These are phyloP conservation scores for Hermaeophaga mercurialis DNA, from an alignment of 2,888 invertebrate species.

Conservation along the genomic window DNA sequence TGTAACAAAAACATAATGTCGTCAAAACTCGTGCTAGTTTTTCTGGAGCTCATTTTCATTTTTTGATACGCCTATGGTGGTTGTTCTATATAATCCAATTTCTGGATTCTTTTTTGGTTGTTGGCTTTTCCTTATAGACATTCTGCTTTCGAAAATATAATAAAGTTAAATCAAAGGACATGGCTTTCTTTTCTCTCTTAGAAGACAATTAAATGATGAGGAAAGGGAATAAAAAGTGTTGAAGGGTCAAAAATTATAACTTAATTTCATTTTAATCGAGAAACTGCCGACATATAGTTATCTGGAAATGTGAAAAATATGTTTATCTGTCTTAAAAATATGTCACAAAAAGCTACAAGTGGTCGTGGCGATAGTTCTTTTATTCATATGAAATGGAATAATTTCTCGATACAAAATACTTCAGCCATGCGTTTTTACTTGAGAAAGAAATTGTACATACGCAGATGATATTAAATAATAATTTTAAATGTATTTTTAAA, in stretches of 20 bases:
- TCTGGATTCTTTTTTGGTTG: constrained; percentile 23
- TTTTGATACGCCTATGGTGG: background rate
- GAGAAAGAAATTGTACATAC: too few relatives aligned
- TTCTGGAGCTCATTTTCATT: background rate
- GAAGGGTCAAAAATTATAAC: constrained; percentile 9
- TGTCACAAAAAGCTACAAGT: background rate
- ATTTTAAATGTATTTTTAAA: too few relatives aligned
- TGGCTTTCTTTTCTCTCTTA: background rate
- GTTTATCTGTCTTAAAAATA: background rate
- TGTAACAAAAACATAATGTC: too few relatives aligned
- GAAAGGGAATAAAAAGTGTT: constrained; percentile 15
- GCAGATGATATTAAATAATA: too few relatives aligned
- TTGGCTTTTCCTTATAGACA: constrained; percentile 21
- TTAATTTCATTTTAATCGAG: constrained; percentile 12
- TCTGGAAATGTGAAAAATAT: background rate
- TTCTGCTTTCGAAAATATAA: constrained; percentile 25
- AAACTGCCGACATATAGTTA: background rate
- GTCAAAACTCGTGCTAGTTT: too few relatives aligned
- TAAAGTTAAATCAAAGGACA: constrained; percentile 22
- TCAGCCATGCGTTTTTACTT: too few relatives aligned
- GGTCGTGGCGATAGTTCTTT: too few relatives aligned
- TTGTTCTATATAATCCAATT: constrained; percentile 22
- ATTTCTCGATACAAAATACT: too few relatives aligned
- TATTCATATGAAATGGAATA: too few relatives aligned
- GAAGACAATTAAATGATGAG: constrained; percentile 25